phyloP scores from a whole-genome alignment of 2,888 invertebrate genomes.

The Dryococelus australis region DNA sequence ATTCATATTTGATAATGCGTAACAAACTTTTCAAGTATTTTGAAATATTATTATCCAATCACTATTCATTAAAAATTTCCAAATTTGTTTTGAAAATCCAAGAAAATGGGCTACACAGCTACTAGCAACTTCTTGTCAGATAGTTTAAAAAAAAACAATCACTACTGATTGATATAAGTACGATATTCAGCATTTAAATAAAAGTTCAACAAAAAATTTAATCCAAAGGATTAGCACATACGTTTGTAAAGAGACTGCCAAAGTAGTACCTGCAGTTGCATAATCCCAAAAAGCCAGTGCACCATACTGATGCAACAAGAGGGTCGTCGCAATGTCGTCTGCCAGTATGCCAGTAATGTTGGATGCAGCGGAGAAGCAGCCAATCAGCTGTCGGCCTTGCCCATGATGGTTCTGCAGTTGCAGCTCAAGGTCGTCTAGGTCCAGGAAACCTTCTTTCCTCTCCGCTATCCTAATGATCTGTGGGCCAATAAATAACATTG shows the following conservation, averaged over 20 bases:
- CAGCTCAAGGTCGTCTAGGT: constrained; percentile 76
- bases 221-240: no score
- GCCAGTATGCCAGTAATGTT: constrained; percentile 88
- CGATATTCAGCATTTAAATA: no score
- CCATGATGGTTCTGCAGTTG: constrained; percentile 69
- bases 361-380: constrained; percentile 86
- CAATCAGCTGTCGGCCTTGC: constrained; percentile 73
- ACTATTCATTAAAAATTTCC: no score
- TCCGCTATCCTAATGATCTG: constrained; percentile 82
- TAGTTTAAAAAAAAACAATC: no score
- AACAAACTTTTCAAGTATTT: no score
- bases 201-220: no score
- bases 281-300: constrained; percentile 92
- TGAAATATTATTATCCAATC: no score
- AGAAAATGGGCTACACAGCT: no score
- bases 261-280: constrained; percentile 71
- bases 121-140: no score
- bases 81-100: no score
- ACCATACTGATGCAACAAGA: constrained; percentile 80
- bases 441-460: constrained; percentile 80
- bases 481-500: constrained; percentile 30
- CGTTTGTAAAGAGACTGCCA: neutral
- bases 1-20: no score
- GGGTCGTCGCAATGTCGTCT: constrained; percentile 83
- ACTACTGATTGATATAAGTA: no score